Base-by-base conservation (phyloP, 1,140 invertebrate species). In the Octopus sinensis region DNA sequence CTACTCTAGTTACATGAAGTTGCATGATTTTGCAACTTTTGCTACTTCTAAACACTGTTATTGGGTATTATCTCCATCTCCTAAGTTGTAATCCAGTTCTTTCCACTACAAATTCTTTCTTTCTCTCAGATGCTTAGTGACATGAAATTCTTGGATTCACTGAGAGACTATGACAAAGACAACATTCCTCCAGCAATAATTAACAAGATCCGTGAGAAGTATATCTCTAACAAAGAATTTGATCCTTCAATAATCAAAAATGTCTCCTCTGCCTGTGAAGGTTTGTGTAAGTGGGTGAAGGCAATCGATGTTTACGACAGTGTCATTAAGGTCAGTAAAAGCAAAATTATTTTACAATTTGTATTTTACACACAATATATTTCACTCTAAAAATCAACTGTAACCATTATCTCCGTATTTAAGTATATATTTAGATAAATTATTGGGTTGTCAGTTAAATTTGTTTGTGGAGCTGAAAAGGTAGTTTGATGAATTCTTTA, bases 81-180 rank as follows among this genome's bases (percentile, higher is more conserved):
- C 1, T 43, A 43, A 43, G 30, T 43, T 43, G 30, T 43, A 43
- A 43, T 43, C 30, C 30, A 43, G 30, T 43, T 43, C 30, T 43
- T 43, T 43, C 30, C 30, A 43, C 30, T 43, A 43, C 30, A 43
- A 43, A 43, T 43, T 91, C 4, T 78, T 23, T 76, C 95, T 0
- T 96, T 95, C 0, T 93, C 95, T 83, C 96, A 96, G 92, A 93
- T 99, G 89, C 91, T 99, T 6, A 89, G 90, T 54, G 92, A 92
- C 81, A 85, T 92, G 85, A 91, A 92, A 79, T 92, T 92, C 78
- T 81, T 91, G 43, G 90, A 91, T n/a, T 89, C 90, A n/a, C 87
- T 92, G 53, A 91, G 90, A 79, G 91, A 88, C 71, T 92, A 91
- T 87, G 90, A 91, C 84, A 91, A 92, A 85, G 91, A 92, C 82